Evolutionary conservation across 1,140 invertebrate species (phyloP), one percentile per base, ranked within the genome.

Genomic region (Drosophila bifasciata): DNA sequence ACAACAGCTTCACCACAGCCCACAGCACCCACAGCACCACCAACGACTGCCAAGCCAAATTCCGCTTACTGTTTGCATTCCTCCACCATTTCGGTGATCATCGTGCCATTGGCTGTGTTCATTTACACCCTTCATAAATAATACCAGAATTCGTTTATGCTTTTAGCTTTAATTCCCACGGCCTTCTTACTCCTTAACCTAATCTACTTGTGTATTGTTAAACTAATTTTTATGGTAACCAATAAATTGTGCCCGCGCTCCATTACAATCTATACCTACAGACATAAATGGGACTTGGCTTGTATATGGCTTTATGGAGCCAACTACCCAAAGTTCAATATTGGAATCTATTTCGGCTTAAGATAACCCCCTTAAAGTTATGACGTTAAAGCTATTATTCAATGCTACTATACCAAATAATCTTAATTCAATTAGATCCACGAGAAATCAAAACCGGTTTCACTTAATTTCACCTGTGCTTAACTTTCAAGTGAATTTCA

Each of bases 71-170:
- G 57, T 23, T 48, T 80, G 6, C 46, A 23, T 11, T 43, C 67
- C 60, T 58, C 76, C 32, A 3, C 32, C 4, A 19, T 72, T 28
- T 21, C 72, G 32, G 44, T 85, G 50, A 52, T 85, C 21, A 50
- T 63, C 49, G 63, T 32, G 23, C 80, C 76, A 55, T 57, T 76
- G 71, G 62, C 40, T 57, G 41, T 69, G 56, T 71, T 45, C 13
- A 7, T 72, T 72, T 76, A 68, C 56, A 28, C 40, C 36, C 23
- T 39, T 19, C 48, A 79, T 84, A 85, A 84, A 84, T 71, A 75
- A 63, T 6, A 28, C 23, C 21, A 43, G 15, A 61, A 55, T 44
- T 41, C 23, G 19, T 45, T 44, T 57, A 57, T 16, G 44, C 57
- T 53, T 46, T 43, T 51, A 48, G 17, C 11, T 45, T 48, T 25